Base-by-base conservation (phyloP, 2,888 invertebrate genomes). In the Deilephila porcellus region DNA sequence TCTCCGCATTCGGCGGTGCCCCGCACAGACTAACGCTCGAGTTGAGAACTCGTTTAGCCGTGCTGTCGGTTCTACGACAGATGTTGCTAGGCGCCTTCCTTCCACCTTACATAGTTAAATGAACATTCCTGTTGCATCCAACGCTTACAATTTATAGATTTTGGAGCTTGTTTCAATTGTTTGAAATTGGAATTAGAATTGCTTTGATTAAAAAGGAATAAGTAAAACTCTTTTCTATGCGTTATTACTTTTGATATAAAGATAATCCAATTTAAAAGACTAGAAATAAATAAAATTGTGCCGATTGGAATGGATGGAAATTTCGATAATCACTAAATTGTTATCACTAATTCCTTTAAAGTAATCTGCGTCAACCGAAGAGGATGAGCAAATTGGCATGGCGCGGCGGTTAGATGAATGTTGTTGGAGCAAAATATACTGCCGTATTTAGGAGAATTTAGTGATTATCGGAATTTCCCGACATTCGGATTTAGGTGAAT, bases 51-150 rank as follows among this genome's bases (percentile, higher is more conserved):
- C 60, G 60, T 62, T 62, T 62, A 62, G 8, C 29, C 60, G 17
- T 17, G 29, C 60, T 62, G 60, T 25, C 60, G 25, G 60, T 62
- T 17, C 60, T 17, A 56, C 56, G 14, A 62, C 32, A 62, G 60
- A 29, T 62, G 60, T 62, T 29, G 60, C 60, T 5, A 29, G 56
- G 56, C n/a, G 60, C 60, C 17, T 29, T 29, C 60, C 29, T 62
- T 29, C 25, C 60, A 62, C 60, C 60, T 62, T 14, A 62, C 25
- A n/a, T 56, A 56, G 56, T 62, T 62, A 29, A 62, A 29, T 62
- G 25, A 29, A 62, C 25, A 29, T 62, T 62, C 29, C 56, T 56
- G 56, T 62, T 62, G 25, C 60, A 25, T 29, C 29, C 11, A 45
- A 45, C 45, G 45, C 45, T 45, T 14, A 17, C 29, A 29, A 62